Conservation (phyloP, 2,888 invertebrate species). For the Keiferia lycopersicella region DNA sequence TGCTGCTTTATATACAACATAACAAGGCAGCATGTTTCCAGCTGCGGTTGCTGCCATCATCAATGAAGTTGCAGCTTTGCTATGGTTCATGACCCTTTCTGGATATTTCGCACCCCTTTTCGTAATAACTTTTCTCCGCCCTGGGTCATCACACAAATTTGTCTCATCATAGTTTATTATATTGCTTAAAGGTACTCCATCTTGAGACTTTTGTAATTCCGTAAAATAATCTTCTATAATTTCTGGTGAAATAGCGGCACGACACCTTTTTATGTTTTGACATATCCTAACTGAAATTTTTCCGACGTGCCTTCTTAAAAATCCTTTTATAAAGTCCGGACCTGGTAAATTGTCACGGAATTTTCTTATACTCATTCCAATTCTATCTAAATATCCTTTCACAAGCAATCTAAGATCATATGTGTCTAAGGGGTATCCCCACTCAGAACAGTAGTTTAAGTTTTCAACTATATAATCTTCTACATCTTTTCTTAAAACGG, state of each 20-base stretch:
- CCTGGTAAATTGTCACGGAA: slow-evolving; percentile 38
- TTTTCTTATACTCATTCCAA: slow-evolving; percentile 28
- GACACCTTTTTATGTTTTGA: slow-evolving; percentile 39
- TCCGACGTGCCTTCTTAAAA: slow-evolving; percentile 37
- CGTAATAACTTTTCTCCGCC: slow-evolving; percentile 27
- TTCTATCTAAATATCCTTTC: slow-evolving; percentile 27
- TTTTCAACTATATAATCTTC: slow-evolving; percentile 31
- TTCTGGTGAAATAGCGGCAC: slow-evolving; percentile 35
- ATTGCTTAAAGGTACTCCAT: slow-evolving; percentile 15
- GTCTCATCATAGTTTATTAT: slow-evolving; percentile 34
- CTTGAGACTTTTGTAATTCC: slow-evolving; percentile 31
- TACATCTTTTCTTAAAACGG: slow-evolving; percentile 27
- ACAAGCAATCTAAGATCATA: slow-evolving; percentile 30
- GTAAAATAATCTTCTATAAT: slow-evolving; percentile 33
- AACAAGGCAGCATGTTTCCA: slow-evolving; percentile 52
- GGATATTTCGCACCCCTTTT: slow-evolving; percentile 34
- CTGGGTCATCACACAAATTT: slow-evolving; percentile 33
- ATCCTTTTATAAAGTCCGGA: slow-evolving; percentile 35
- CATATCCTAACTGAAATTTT: slow-evolving; percentile 35
- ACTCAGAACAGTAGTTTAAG: slow-evolving; percentile 33
- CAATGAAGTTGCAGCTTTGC: slow-evolving; percentile 48
- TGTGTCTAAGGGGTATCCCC: slow-evolving; percentile 34
- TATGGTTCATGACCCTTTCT: slow-evolving; percentile 29
- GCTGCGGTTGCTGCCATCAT: slow-evolving; percentile 56
- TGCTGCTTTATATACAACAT: slow-evolving; percentile 59